Evolutionary conservation across 2,888 invertebrate genomes (phyloP).

Genomic region (Drosophila siamana): DNA sequence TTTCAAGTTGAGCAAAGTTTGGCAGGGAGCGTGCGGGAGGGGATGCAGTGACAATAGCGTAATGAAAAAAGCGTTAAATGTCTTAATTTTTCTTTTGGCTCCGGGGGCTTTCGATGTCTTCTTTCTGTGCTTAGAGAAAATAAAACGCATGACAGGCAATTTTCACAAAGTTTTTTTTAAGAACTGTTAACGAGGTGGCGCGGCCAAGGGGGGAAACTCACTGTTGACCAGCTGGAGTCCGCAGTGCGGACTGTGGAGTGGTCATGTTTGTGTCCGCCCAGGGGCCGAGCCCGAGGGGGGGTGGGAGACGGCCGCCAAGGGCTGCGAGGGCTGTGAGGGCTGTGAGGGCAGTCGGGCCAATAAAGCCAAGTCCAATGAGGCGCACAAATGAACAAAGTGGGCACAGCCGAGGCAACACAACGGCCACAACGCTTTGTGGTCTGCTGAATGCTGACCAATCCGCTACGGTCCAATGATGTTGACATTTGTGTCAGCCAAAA

Average conservation of each 20-base stretch:
- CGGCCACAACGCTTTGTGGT: conserved; percentile 62
- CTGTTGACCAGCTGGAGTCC: background rate
- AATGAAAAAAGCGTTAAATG: conserved; percentile 79
- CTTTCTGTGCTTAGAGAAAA: conserved; percentile 55
- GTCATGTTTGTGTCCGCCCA: conserved; percentile 12
- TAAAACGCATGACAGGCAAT: conserved; percentile 76
- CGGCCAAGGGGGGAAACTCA: background rate
- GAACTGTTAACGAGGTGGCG: conserved; percentile 55
- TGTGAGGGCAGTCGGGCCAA: conserved; percentile 36
- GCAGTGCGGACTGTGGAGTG: background rate
- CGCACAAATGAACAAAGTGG: conserved; percentile 71
- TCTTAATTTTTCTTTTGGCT: conserved; percentile 71
- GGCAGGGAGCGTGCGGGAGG: background rate
- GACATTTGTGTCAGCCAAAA: conserved; percentile 77
- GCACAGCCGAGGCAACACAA: conserved; percentile 25
- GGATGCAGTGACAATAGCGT: conserved; percentile 51
- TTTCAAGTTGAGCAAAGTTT: no score
- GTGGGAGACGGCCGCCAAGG: no score
- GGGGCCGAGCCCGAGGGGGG: background rate
- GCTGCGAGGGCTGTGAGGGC: background rate
- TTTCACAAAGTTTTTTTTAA: conserved; percentile 68
- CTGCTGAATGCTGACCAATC: conserved; percentile 61
- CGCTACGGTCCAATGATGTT: conserved; percentile 52
- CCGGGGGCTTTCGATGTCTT: conserved; percentile 15
- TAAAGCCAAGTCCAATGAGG: conserved; percentile 69